These are phyloP conservation scores for Acleris holmiana DNA, from an alignment of 2,888 invertebrate species.

Conservation along the genomic window DNA sequence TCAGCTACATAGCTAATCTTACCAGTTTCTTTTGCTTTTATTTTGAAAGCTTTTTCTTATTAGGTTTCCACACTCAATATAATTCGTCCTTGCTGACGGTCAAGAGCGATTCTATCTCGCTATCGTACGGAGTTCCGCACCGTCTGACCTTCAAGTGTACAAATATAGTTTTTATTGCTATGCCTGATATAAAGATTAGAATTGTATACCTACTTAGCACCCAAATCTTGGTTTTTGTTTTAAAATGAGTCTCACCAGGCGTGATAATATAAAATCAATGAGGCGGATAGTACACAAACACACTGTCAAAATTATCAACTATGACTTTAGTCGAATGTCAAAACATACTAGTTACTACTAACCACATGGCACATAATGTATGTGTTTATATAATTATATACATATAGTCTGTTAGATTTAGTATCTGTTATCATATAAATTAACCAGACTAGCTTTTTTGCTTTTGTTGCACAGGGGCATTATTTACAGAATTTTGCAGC, in stretches of 20 bases:
- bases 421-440: too few relatives aligned
- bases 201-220: conserved; percentile 8
- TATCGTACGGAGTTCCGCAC: conserved; percentile 21
- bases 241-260: not conserved
- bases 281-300: too few relatives aligned
- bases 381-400: too few relatives aligned
- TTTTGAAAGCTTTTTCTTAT: not conserved
- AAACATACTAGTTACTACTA: too few relatives aligned
- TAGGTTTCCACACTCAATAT: conserved; percentile 8
- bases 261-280: too few relatives aligned
- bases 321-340: too few relatives aligned
- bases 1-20: not conserved
- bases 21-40: not conserved
- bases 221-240: not conserved
- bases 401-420: too few relatives aligned
- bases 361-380: not conserved
- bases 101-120: conserved; percentile 22
- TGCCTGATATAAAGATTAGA: conserved; percentile 14
- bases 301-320: too few relatives aligned
- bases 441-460: too few relatives aligned
- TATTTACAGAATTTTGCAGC: too few relatives aligned
- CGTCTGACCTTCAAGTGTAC: conserved; percentile 24
- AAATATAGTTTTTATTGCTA: conserved; percentile 20
- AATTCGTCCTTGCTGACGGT: conserved; percentile 31
- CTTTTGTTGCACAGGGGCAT: too few relatives aligned